Evolutionary conservation across 1,140 invertebrate genomes (phyloP).

Genomic region (Drosophila busckii): DNA sequence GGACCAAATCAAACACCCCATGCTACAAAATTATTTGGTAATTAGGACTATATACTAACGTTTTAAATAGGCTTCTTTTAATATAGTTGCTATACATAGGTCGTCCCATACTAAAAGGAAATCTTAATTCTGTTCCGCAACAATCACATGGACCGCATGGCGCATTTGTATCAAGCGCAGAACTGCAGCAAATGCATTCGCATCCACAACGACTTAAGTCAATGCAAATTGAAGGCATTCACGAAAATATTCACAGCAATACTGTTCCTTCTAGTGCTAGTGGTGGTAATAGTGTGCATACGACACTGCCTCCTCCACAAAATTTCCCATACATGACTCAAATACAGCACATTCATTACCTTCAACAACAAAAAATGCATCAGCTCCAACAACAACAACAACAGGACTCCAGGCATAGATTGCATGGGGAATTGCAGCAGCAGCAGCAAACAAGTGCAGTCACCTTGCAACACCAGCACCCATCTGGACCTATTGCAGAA

Average conservation of each 20-base stretch:
- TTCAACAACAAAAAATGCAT: constrained; percentile 42
- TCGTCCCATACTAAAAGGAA: constrained; percentile 72
- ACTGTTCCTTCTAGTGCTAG: too few species aligned
- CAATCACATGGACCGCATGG: constrained; percentile 15
- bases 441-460: constrained; percentile 25
- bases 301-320: constrained; percentile 6
- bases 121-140: constrained; percentile 31
- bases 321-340: constrained; percentile 38
- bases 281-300: too few species aligned
- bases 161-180: constrained; percentile 40
- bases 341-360: constrained; percentile 47
- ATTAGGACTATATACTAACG: not conserved
- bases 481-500: too few species aligned
- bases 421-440: constrained; percentile 41
- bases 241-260: constrained; percentile 20
- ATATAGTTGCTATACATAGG: constrained; percentile 27
- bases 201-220: constrained; percentile 43
- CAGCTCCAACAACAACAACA: constrained; percentile 39
- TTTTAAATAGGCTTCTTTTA: not conserved
- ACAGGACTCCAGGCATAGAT: constrained; percentile 25
- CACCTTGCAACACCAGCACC: not conserved
- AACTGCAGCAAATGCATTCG: constrained; percentile 48
- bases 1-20: constrained; percentile 47
- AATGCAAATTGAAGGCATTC: constrained; percentile 77
- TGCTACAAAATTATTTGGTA: constrained; percentile 48